phyloP scores from a whole-genome alignment of 2,113 vertebrate species.

The Leiothrix lutea region DNA sequence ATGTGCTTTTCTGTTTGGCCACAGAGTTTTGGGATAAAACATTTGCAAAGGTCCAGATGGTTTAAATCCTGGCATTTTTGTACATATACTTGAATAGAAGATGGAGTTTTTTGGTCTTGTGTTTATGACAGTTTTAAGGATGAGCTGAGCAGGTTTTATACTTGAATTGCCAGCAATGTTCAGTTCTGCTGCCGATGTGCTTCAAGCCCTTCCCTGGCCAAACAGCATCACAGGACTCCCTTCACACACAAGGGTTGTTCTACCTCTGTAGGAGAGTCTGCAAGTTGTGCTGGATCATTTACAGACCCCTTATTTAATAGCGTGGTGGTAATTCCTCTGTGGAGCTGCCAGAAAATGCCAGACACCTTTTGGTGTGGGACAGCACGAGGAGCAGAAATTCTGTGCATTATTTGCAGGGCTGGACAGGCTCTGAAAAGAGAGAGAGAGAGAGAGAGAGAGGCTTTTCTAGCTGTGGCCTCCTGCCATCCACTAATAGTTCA shows the following conservation, averaged over 20 bases:
- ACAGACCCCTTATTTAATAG: neutral
- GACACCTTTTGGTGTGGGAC: neutral
- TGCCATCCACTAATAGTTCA: slow-evolving; percentile 49
- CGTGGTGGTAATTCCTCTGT: neutral
- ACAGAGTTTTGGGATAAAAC: neutral
- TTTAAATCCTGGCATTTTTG: neutral
- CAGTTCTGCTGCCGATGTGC: neutral
- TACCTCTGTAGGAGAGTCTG: neutral
- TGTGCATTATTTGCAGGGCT: neutral
- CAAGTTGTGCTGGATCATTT: neutral
- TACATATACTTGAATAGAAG: neutral
- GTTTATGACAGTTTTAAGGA: neutral
- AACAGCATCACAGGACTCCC: neutral
- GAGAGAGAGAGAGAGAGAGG: neutral
- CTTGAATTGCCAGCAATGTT: neutral
- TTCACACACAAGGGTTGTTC: neutral
- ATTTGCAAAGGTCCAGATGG: neutral
- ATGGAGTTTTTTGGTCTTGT: neutral
- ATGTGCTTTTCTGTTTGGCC: neutral
- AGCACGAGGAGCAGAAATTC: neutral
- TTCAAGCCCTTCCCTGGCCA: neutral
- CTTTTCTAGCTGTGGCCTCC: slow-evolving; percentile 8
- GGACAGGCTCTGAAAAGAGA: neutral
- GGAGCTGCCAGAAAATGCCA: neutral
- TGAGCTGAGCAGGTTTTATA: neutral